Evolutionary conservation across 2,888 invertebrate genomes (phyloP), one percentile per base, ranked within the genome.

Genomic region (Macrosoma leucophasiata): DNA sequence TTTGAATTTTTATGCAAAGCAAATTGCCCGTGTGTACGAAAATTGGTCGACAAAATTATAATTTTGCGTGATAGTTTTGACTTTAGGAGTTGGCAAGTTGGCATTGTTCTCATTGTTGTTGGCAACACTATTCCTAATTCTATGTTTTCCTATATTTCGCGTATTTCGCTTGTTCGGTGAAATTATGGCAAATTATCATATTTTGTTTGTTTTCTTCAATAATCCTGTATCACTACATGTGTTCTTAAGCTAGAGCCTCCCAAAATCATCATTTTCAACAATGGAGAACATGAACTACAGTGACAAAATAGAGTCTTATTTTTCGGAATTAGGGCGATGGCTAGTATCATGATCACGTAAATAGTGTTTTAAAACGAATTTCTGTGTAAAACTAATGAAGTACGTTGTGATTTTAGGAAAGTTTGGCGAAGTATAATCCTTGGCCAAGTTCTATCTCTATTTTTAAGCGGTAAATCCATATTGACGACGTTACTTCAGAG

Each of bases 401-500:
- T 29, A 18, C 4, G 21, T 25, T 20, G 10, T 35, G 4, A 1
- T 67, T 73, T 32, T 68, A 91, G 91, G 90, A 85, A 87, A 55
- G 88, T 91, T 48, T 91, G 91, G 91, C 87, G 89, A 50, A 88
- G 89, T 46, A 89, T 92, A 60, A 78, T 91, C 52, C 69, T 91
- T 53, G 91, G 91, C 9, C 94, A 95, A 77, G 81, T 91, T 36
- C 74, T 94, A 47, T 94, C 94, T 0, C 56, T 94, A 26, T 79
- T 94, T 39, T 68, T 94, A 29, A 93, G 93, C 71, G 89, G 90
- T 24, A 92, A 93, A 61, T 94, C 91, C 56, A 87, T 91, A 30
- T 72, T 90, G 47, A 91, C 91, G 42, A 91, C 92, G 50, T 75
- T 90, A 44, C 86, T 93, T 29, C 90, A 90, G 56, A 88, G 89